Percentiles rank a stretch among this genome's conserved stretches.
Conservation (phyloP, 1,140 invertebrate genomes). For the Bombus polaris region DNA sequence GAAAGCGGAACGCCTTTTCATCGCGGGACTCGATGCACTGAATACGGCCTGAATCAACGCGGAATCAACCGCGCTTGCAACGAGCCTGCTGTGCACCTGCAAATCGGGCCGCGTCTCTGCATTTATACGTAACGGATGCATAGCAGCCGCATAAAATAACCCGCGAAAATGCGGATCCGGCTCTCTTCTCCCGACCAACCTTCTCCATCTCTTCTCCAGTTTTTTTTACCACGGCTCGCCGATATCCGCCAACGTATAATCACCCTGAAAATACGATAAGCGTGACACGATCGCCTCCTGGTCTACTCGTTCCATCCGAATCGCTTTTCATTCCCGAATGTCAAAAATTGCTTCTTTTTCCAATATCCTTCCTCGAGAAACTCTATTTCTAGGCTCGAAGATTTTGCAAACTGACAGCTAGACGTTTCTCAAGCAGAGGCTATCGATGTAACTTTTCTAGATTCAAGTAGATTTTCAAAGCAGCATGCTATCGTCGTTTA, state of each 20-base stretch:
- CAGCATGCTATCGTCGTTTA: too few relatives aligned
- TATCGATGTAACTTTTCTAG: neutral
- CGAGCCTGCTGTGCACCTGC: conserved; percentile 52
- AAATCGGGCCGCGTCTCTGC: conserved; percentile 55
- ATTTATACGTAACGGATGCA: conserved; percentile 61
- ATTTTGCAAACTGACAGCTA: neutral
- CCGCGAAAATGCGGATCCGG: conserved; percentile 30
- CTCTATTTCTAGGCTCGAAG: too few relatives aligned
- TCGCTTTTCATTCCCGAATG: too few relatives aligned
- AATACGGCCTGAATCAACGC: conserved; percentile 79
- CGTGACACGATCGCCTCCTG: neutral
- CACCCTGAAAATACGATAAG: conserved; percentile 59
- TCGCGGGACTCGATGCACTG: conserved; percentile 77
- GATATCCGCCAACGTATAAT: conserved; percentile 45
- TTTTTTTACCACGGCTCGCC: conserved; percentile 35
- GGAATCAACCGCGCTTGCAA: conserved; percentile 57
- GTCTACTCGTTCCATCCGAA: too few relatives aligned
- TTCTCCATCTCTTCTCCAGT: conserved; percentile 6
- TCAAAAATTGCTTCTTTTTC: neutral
- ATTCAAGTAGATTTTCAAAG: neutral
- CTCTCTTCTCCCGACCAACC: neutral
- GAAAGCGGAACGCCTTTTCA: conserved; percentile 82
- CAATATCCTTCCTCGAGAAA: neutral
- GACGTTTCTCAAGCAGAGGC: too few relatives aligned
- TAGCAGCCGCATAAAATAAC: conserved; percentile 49